A percentile compares a stretch with the other conserved stretches of the same genome.
These are phyloP conservation scores for Melinaea menophilus DNA, from an alignment of 2,888 invertebrate genomes.

Conservation along the genomic window DNA sequence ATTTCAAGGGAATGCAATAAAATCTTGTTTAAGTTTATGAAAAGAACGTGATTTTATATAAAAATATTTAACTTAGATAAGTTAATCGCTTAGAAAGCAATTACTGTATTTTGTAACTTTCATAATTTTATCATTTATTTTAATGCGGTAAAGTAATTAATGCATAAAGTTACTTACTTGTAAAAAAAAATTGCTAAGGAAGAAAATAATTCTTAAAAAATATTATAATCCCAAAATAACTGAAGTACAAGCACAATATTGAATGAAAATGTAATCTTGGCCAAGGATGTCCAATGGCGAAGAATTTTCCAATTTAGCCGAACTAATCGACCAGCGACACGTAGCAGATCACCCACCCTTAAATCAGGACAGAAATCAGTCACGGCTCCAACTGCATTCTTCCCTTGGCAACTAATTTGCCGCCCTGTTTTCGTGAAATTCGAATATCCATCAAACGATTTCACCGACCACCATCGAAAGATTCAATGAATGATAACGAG, in stretches of 20 bases:
- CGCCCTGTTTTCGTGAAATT: conserved; percentile 70
- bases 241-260: neutral
- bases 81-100: too few relatives aligned
- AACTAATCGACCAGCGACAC: conserved; percentile 64
- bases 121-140: too few relatives aligned
- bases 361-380: conserved; percentile 59
- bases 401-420: conserved; percentile 70
- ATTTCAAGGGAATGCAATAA: too few relatives aligned
- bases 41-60: too few relatives aligned
- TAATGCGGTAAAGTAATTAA: too few relatives aligned
- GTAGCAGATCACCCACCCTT: conserved; percentile 52
- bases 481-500: conserved; percentile 78
- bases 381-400: conserved; percentile 71
- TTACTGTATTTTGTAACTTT: too few relatives aligned
- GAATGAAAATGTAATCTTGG: conserved; percentile 11
- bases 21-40: too few relatives aligned
- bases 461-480: conserved; percentile 39
- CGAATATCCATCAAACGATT: conserved; percentile 62
- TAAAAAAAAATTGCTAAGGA: too few relatives aligned
- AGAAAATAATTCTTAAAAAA: too few relatives aligned
- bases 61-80: too few relatives aligned
- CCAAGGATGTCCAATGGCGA: conserved; percentile 17
- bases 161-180: too few relatives aligned
- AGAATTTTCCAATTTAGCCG: conserved; percentile 67
- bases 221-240: neutral